Evolutionary conservation across 1,140 invertebrate genomes (phyloP), one percentile per base, ranked within the genome.

Genomic region (Rhopalosiphum padi): DNA sequence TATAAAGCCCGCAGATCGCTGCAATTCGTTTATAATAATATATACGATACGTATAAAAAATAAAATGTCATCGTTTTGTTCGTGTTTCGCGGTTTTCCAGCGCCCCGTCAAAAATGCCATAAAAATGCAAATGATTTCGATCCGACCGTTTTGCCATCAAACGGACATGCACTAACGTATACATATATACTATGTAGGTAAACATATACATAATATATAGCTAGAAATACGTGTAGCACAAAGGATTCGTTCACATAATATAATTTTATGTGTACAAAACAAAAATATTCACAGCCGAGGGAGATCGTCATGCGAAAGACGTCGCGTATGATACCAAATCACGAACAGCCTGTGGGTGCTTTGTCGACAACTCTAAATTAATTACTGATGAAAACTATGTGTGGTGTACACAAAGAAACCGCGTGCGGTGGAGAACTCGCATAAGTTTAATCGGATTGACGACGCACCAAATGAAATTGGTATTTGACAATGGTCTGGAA

Each of bases 371-470:
- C 30, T 87, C 43, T 48, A 87, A 87, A 87, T 48, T 87, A 87
- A 87, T 87, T 87, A 87, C 86, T 46, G 30, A 86, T 46, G 30
- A 86, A 85, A 43, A 85, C 83, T 85, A 23, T 41, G 37, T 85
- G 83, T 82, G 77, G 21, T 82, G 35, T 30, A 86, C 43, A n/a
- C 86, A 48, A 87, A 87, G 30, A 87, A n/a, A 48, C 86, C 9
- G 41, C 43, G 41, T 1, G 35, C 11, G 41, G 25, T 37, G 5
- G 41, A 11, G 41, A 46, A 46, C 15, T 86, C 85, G 43, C 3
- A 37, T 86, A 48, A 87, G 86, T 48, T 48, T 87, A 87, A 87
- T 87, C 86, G 86, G 86, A 87, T 87, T 87, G 46, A 87, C 43
- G 15, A 46, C 43, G 86, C 4, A 86, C 83, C 22, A 41, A 85